Evolutionary conservation across 2,888 invertebrate species (phyloP).

Genomic region (Osmoderma eremita): DNA sequence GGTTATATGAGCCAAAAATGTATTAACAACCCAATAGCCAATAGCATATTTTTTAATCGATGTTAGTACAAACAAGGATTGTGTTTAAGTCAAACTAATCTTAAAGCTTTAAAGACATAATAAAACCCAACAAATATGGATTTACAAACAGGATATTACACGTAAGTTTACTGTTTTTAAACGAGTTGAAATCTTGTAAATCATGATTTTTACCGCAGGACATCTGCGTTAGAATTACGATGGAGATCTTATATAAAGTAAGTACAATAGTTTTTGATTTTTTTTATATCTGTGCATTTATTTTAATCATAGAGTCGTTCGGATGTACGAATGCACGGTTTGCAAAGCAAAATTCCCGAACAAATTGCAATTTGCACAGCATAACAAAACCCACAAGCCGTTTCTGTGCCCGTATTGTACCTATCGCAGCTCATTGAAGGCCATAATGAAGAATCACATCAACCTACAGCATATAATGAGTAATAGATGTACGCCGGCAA

Average conservation of each 20-base stretch:
- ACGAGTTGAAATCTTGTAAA: too few relatives aligned
- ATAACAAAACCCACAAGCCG: slow-evolving; percentile 14
- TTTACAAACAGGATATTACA: too few relatives aligned
- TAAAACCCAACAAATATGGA: too few relatives aligned
- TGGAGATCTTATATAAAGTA: neutral
- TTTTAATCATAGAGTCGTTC: slow-evolving; percentile 13
- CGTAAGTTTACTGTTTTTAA: too few relatives aligned
- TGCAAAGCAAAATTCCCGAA: neutral
- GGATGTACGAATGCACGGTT: slow-evolving; percentile 4
- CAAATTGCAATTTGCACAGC: neutral
- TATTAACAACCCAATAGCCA: too few relatives aligned
- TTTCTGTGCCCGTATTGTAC: slow-evolving; percentile 11
- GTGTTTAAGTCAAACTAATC: too few relatives aligned
- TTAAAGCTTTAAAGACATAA: too few relatives aligned
- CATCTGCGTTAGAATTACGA: too few relatives aligned
- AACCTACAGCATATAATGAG: slow-evolving; percentile 7
- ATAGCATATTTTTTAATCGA: too few relatives aligned
- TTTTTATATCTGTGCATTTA: neutral
- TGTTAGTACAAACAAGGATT: too few relatives aligned
- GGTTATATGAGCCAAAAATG: too few relatives aligned
- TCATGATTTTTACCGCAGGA: too few relatives aligned
- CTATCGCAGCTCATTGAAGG: slow-evolving; percentile 8
- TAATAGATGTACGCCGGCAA: neutral
- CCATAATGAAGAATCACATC: slow-evolving; percentile 18
- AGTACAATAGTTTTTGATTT: neutral